Percentiles rank a stretch among this genome's conserved stretches.
phyloP scores from a whole-genome alignment of 2,113 vertebrate genomes.

The Pyrgilauda ruficollis region DNA sequence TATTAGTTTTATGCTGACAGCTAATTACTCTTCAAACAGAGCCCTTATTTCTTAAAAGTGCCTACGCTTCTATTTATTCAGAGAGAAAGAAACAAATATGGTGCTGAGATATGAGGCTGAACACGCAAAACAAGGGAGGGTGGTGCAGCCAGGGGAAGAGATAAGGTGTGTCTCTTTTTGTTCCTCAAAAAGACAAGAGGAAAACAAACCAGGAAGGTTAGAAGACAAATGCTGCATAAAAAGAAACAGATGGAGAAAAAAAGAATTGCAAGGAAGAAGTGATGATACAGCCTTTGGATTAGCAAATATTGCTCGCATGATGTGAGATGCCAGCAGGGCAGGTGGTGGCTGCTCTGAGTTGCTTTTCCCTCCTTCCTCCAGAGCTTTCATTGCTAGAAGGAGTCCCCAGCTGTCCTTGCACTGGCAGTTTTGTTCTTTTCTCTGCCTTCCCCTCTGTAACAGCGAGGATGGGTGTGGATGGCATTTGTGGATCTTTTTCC shows the following conservation, averaged over 20 bases:
- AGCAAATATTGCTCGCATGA: background rate
- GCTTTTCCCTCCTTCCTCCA: background rate
- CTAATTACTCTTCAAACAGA: slow-evolving; percentile 62
- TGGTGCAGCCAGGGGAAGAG: background rate
- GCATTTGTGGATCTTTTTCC: background rate
- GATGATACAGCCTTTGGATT: background rate
- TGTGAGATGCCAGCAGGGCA: background rate
- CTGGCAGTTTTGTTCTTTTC: background rate
- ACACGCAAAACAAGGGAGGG: background rate
- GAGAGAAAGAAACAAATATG: background rate
- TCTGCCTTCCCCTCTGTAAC: background rate
- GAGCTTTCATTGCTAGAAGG: background rate
- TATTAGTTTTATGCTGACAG: slow-evolving; percentile 54
- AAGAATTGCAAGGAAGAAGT: background rate
- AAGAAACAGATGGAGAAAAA: background rate
- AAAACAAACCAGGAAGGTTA: background rate
- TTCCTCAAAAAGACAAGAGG: background rate
- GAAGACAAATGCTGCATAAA: background rate
- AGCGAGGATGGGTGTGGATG: background rate
- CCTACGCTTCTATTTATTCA: slow-evolving; percentile 13
- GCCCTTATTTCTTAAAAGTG: slow-evolving; percentile 54
- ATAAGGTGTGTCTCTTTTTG: background rate
- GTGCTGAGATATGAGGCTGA: background rate
- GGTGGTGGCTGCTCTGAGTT: background rate
- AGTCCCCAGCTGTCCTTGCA: background rate